Conservation (phyloP, 2,113 vertebrate species). For the Heptranchias perlo region DNA sequence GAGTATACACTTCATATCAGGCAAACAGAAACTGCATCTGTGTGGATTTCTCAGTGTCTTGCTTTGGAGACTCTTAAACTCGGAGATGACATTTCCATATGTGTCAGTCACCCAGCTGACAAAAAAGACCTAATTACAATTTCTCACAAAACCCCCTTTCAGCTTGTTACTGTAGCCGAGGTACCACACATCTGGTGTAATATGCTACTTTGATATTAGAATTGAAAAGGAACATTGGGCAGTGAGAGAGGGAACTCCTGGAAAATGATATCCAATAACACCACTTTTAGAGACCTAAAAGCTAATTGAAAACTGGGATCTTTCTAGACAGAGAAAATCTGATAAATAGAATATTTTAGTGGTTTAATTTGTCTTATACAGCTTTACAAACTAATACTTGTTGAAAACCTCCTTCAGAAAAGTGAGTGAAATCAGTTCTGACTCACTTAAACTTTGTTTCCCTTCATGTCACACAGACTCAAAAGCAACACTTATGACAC, state of each 20-base stretch:
- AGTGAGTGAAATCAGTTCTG: not conserved
- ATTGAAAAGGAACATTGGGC: not conserved
- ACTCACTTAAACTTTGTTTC: not conserved
- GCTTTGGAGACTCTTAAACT: not conserved
- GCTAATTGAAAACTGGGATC: not conserved
- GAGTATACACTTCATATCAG: not conserved
- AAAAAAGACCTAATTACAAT: not conserved
- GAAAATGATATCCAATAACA: not conserved
- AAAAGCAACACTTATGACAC: not conserved
- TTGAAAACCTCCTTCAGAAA: not conserved
- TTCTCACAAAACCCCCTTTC: not conserved
- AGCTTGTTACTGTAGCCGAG: too few relatives aligned
- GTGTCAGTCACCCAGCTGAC: not conserved
- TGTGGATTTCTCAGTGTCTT: not conserved
- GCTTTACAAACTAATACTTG: not conserved
- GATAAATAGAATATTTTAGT: not conserved
- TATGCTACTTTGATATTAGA: not conserved
- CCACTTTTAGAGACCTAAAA: not conserved
- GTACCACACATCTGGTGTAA: not conserved
- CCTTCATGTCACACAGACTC: not conserved
- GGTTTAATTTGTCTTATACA: not conserved
- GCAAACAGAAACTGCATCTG: too few relatives aligned
- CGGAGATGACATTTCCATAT: too few relatives aligned
- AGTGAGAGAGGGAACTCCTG: not conserved
- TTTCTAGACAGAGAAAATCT: not conserved